phyloP scores from a whole-genome alignment of 2,888 invertebrate genomes.

The Ochropleura leucogaster region DNA sequence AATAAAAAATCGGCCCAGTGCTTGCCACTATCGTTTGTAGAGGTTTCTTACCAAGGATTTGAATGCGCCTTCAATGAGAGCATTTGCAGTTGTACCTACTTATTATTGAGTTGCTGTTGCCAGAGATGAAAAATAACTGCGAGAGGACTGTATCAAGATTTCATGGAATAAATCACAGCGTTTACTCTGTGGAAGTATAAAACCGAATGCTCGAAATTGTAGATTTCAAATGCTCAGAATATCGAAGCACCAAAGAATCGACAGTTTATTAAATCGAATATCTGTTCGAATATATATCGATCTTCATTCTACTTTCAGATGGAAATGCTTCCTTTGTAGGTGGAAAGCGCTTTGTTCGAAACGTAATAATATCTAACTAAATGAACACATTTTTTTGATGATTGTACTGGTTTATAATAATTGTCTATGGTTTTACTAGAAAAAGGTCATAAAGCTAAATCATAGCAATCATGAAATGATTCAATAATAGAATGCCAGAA shows the following conservation, averaged over 20 bases:
- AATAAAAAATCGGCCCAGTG: not conserved
- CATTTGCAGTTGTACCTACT: too few relatives aligned
- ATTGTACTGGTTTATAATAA: not conserved
- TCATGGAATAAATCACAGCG: not conserved
- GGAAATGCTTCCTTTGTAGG: not conserved
- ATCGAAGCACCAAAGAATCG: not conserved
- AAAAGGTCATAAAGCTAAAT: not conserved
- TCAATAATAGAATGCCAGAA: too few relatives aligned
- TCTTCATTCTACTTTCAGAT: not conserved
- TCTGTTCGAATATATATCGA: not conserved
- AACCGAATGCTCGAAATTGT: slow-evolving; percentile 4
- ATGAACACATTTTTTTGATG: not conserved
- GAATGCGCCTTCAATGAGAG: not conserved
- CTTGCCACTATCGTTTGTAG: not conserved
- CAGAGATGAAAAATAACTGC: not conserved
- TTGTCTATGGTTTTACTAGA: not conserved
- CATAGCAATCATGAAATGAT: not conserved
- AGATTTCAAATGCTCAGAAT: slow-evolving; percentile 7
- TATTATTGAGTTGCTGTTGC: not conserved
- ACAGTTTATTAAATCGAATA: slow-evolving; percentile 11
- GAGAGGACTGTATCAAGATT: not conserved
- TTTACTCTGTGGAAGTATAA: not conserved
- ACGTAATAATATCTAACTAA: not conserved
- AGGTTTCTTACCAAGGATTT: not conserved
- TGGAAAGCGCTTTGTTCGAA: not conserved